These are phyloP conservation scores for Elgonia sp. DNA, from an alignment of 2,888 invertebrate species.

Conservation along the genomic window DNA sequence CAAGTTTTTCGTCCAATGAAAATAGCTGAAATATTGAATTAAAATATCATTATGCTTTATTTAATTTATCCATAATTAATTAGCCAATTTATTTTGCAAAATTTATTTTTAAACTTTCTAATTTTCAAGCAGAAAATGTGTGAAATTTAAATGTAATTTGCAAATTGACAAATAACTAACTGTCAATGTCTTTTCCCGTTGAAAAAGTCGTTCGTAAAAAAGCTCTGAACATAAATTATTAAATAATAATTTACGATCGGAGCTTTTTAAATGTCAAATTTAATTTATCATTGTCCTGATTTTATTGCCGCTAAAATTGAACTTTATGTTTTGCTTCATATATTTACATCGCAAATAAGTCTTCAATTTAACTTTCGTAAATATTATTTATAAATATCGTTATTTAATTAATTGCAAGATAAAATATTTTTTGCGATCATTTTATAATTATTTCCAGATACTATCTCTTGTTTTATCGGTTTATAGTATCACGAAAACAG, in stretches of 20 bases:
- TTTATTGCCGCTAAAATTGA: neutral
- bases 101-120: no score
- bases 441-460: neutral
- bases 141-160: no score
- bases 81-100: no score
- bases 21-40: no score
- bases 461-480: neutral
- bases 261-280: slow-evolving; percentile 1
- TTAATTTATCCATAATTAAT: no score
- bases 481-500: no score
- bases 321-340: neutral
- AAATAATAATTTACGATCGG: neutral
- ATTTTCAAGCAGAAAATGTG: no score
- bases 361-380: neutral
- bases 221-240: no score
- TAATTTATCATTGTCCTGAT: neutral
- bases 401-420: neutral
- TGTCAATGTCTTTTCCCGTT: neutral
- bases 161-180: neutral
- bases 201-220: no score
- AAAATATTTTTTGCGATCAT: neutral
- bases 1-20: no score
- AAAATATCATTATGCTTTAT: no score
- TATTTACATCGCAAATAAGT: neutral
- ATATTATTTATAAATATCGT: neutral